phyloP scores from a whole-genome alignment of 2,888 invertebrate species.

The Cephus runcator region DNA sequence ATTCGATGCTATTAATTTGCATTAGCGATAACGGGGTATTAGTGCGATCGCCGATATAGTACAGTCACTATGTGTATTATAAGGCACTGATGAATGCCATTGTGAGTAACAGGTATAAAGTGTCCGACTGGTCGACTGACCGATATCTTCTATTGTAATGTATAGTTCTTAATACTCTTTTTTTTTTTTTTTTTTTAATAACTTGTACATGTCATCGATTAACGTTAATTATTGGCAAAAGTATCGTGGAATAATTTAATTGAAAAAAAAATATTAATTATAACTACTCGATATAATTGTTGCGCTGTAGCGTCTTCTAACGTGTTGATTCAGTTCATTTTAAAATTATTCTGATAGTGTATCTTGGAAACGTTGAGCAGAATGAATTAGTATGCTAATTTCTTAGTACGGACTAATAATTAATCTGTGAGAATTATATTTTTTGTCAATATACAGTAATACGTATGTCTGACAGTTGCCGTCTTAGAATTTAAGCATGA shows the following conservation, averaged over 20 bases:
- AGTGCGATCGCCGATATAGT: neutral
- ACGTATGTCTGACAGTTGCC: neutral
- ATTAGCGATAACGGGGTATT: slow-evolving; percentile 47
- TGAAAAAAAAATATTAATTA: neutral
- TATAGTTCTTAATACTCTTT: neutral
- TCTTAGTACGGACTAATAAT: neutral
- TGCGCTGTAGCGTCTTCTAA: neutral
- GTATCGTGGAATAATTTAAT: neutral
- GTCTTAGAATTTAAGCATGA: neutral
- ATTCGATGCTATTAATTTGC: slow-evolving; percentile 52
- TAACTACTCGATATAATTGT: neutral
- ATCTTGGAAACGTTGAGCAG: neutral
- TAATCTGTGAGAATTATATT: neutral
- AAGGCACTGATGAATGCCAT: neutral
- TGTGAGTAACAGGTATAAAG: neutral
- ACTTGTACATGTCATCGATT: neutral
- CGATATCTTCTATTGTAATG: neutral
- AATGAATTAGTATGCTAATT: neutral
- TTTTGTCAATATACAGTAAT: neutral
- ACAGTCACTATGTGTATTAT: neutral
- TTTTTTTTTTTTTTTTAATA: neutral
- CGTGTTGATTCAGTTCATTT: neutral
- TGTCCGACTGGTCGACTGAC: neutral
- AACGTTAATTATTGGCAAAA: neutral
- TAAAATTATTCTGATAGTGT: neutral